Conservation (phyloP, 1,140 invertebrate genomes). For the Paraescarpia echinospica region DNA sequence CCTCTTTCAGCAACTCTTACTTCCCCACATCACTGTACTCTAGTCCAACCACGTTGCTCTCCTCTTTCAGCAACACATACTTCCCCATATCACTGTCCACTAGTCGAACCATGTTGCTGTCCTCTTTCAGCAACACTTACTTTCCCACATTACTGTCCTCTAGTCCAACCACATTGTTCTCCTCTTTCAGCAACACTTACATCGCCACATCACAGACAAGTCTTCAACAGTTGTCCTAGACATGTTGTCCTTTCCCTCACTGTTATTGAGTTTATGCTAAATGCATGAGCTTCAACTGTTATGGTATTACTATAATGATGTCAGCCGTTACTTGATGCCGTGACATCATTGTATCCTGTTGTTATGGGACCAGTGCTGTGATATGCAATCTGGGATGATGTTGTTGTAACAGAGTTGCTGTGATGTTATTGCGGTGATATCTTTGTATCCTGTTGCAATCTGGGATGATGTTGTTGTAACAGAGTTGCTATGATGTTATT, state of each 20-base stretch:
- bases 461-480: too few relatives aligned
- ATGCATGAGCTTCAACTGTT: neutral
- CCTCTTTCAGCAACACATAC: too few relatives aligned
- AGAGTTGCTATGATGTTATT: neutral
- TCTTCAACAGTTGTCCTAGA: neutral
- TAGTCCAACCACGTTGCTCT: too few relatives aligned
- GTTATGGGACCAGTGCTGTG: neutral
- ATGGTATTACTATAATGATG: neutral
- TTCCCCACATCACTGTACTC: too few relatives aligned
- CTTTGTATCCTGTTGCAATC: neutral
- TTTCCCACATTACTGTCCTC: neutral
- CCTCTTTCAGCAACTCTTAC: too few relatives aligned
- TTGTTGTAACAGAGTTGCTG: too few relatives aligned
- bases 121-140: too few relatives aligned
- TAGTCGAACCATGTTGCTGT: too few relatives aligned
- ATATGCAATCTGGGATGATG: neutral
- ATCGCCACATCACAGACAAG: neutral
- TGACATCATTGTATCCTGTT: neutral
- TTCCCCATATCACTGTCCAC: too few relatives aligned
- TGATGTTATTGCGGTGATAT: neutral
- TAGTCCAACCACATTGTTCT: too few relatives aligned
- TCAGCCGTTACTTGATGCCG: too few relatives aligned
- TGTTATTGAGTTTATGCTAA: neutral
- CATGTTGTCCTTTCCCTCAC: neutral
- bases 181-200: neutral